Percentiles rank a stretch among this genome's conserved stretches.
These are phyloP conservation scores for Gymnoscelis rufifasciata DNA, from an alignment of 2,888 invertebrate species.

Conservation along the genomic window DNA sequence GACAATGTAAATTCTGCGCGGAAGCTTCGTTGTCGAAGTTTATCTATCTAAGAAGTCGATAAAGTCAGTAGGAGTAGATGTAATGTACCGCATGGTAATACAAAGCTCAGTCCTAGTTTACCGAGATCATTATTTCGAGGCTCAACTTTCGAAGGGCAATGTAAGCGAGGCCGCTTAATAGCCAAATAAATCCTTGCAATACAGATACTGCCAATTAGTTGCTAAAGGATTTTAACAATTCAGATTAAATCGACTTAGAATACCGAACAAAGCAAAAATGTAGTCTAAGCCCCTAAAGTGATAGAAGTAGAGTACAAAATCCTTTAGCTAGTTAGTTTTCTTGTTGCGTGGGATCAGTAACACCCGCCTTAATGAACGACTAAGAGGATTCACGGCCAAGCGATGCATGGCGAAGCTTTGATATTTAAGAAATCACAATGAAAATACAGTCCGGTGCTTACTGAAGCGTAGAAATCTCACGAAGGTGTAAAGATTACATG, in stretches of 20 bases:
- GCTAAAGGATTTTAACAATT: slow-evolving; percentile 63
- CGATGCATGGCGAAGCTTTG: slow-evolving; percentile 26
- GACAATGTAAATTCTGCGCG: not conserved
- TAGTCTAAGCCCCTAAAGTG: slow-evolving; percentile 1
- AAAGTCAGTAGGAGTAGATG: not conserved
- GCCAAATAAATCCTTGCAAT: slow-evolving; percentile 56
- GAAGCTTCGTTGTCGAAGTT: not conserved
- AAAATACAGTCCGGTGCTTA: slow-evolving; percentile 27
- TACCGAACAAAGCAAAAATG: slow-evolving; percentile 31
- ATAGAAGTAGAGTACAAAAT: slow-evolving; percentile 4
- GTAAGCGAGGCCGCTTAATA: slow-evolving; percentile 40
- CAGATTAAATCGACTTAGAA: slow-evolving; percentile 59
- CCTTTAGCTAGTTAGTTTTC: slow-evolving; percentile 4
- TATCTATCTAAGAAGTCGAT: slow-evolving; percentile 3
- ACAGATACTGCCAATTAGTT: slow-evolving; percentile 62
- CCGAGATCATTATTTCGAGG: slow-evolving; percentile 19
- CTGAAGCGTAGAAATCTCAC: slow-evolving; percentile 25
- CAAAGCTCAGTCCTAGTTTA: slow-evolving; percentile 11
- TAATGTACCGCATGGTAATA: slow-evolving; percentile 3
- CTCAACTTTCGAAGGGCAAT: slow-evolving; percentile 21
- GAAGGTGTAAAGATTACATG: slow-evolving; percentile 26
- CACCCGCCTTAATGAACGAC: slow-evolving; percentile 54
- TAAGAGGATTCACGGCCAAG: slow-evolving; percentile 9
- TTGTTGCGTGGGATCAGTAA: slow-evolving; percentile 36
- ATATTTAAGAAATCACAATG: slow-evolving; percentile 35